Conservation (phyloP, 2,888 invertebrate genomes). For the Merodon equestris region DNA sequence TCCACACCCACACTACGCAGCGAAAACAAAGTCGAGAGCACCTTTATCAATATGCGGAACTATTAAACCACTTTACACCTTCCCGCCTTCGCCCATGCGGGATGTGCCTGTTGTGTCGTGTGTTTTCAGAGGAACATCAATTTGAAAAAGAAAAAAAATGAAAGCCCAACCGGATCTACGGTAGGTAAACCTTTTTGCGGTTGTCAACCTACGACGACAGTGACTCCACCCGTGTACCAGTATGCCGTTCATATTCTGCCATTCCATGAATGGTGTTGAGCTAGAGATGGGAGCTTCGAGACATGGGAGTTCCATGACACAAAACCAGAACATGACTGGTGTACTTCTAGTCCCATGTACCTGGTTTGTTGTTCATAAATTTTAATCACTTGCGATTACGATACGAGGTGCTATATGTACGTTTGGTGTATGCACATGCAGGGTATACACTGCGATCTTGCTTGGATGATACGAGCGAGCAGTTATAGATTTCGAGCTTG, state of each 20-base stretch:
- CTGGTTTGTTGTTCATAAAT: constrained; percentile 62
- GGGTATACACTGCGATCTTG: constrained; percentile 14
- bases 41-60: constrained; percentile 54
- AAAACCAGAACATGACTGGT: constrained; percentile 16
- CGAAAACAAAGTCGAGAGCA: constrained; percentile 4
- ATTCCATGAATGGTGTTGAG: constrained; percentile 29
- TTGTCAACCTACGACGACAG: constrained; percentile 57
- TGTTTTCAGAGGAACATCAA: constrained; percentile 44
- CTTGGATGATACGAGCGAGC: constrained; percentile 23
- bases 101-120: constrained; percentile 11
- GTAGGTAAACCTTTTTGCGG: constrained; percentile 58
- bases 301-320: constrained; percentile 46
- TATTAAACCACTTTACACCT: constrained; percentile 66
- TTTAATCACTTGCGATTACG: constrained; percentile 59
- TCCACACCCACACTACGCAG: constrained; percentile 33
- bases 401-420: too few species aligned
- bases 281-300: too few species aligned
- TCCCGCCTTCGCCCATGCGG: constrained; percentile 42
- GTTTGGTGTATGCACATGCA: too few species aligned
- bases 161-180: constrained; percentile 57
- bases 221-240: constrained; percentile 58
- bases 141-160: constrained; percentile 25
- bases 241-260: too few species aligned
- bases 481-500: constrained; percentile 1
- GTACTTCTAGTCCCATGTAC: constrained; percentile 27